Conservation (phyloP, 2,888 invertebrate species). For the Lasioglossum marginatum region DNA sequence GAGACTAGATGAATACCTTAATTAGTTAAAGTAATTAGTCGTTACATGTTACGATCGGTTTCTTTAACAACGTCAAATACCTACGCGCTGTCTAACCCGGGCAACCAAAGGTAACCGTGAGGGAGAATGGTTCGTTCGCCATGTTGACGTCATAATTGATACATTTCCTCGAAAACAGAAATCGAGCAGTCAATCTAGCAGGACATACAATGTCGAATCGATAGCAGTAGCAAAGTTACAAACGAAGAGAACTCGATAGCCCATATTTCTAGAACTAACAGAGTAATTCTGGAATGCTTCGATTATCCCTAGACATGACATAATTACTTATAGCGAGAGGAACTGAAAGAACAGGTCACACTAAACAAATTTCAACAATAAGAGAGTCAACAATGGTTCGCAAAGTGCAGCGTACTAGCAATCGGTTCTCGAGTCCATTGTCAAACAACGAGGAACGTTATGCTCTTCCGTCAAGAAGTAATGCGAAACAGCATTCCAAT, state of each 20-base stretch:
- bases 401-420: neutral
- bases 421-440: neutral
- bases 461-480: neutral
- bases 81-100: conserved; percentile 6
- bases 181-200: neutral
- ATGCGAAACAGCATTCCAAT: neutral
- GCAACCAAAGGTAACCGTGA: conserved; percentile 13
- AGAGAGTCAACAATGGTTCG: neutral
- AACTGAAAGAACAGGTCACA: conserved; percentile 11
- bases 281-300: conserved; percentile 9
- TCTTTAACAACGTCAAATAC: conserved; percentile 30
- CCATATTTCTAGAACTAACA: conserved; percentile 1
- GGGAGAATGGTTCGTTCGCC: conserved; percentile 19
- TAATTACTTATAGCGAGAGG: neutral
- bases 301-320: neutral
- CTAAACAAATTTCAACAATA: neutral
- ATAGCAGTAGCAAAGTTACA: neutral
- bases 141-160: neutral
- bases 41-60: conserved; percentile 67
- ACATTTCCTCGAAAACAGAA: neutral
- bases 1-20: conserved; percentile 78
- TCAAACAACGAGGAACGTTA: neutral
- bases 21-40: conserved; percentile 69
- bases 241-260: neutral
- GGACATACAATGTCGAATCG: neutral